Conservation (phyloP, 2,888 invertebrate species). For the Odontocerum albicorne region DNA sequence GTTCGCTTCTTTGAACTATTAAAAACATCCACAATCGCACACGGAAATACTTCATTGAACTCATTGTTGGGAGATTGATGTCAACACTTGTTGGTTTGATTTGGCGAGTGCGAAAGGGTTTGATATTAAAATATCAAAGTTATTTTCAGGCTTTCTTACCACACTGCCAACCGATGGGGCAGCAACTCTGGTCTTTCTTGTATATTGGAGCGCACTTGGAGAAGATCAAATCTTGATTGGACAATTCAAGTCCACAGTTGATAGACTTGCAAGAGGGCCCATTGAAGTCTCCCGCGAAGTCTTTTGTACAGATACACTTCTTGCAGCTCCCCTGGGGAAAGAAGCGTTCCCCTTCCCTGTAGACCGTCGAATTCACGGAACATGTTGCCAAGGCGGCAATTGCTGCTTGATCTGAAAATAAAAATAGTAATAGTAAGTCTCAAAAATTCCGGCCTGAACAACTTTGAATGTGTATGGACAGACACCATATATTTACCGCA, state of each 20-base stretch:
- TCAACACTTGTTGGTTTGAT: no score
- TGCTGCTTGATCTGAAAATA: background rate
- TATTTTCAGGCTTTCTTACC: no score
- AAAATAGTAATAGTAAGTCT: no score
- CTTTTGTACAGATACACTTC: slow-evolving; percentile 52
- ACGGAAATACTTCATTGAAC: no score
- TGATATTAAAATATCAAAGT: no score
- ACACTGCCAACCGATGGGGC: slow-evolving; percentile 55
- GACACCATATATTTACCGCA: no score
- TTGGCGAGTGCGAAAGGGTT: no score
- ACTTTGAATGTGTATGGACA: no score
- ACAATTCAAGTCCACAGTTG: slow-evolving; percentile 55
- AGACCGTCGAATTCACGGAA: slow-evolving; percentile 33
- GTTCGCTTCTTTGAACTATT: no score
- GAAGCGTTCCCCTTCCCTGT: slow-evolving; percentile 52
- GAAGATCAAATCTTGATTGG: slow-evolving; percentile 48
- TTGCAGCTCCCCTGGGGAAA: slow-evolving; percentile 50
- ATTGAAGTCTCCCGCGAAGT: slow-evolving; percentile 51
- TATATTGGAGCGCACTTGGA: slow-evolving; percentile 56
- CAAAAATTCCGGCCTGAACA: no score
- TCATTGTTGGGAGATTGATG: no score
- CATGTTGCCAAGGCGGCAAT: background rate
- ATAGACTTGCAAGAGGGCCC: slow-evolving; percentile 48
- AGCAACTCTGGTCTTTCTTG: slow-evolving; percentile 44
- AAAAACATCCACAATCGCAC: no score